A percentile compares a stretch with the other conserved stretches of the same genome.
These are phyloP conservation scores for Eupithecia subfuscata DNA, from an alignment of 2,888 invertebrate genomes.

Conservation along the genomic window DNA sequence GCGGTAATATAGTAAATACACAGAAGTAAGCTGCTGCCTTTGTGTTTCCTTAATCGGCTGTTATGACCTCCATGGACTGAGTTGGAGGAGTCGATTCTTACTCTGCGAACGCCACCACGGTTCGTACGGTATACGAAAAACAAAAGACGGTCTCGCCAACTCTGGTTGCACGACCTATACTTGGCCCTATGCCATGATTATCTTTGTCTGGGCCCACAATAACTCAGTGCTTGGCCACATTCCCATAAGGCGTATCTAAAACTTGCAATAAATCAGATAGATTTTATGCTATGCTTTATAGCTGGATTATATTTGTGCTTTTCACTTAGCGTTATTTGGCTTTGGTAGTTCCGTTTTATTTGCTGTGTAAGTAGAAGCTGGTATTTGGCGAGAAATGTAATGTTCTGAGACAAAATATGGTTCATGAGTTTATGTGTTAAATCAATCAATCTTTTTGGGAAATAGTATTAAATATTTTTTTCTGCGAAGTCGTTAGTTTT, in stretches of 20 bases:
- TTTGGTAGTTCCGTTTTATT: slow-evolving; percentile 12
- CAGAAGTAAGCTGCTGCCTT: not conserved
- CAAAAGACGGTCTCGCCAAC: not conserved
- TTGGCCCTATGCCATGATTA: slow-evolving; percentile 43
- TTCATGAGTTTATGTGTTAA: not conserved
- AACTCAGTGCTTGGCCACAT: slow-evolving; percentile 40
- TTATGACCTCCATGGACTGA: not conserved
- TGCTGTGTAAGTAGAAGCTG: not conserved
- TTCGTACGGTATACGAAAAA: not conserved
- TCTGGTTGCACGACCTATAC: not conserved
- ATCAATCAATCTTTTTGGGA: not conserved
- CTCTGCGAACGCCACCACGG: not conserved
- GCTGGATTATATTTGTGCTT: slow-evolving; percentile 16
- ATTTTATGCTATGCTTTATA: slow-evolving; percentile 21
- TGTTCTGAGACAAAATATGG: not conserved
- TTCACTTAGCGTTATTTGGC: slow-evolving; percentile 30
- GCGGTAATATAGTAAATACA: not conserved
- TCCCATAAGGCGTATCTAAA: slow-evolving; percentile 36
- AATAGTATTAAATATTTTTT: not conserved
- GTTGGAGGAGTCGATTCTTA: not conserved
- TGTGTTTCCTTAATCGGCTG: not conserved
- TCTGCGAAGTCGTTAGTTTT: not conserved
- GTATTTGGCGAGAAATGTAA: not conserved
- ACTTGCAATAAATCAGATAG: slow-evolving; percentile 33
- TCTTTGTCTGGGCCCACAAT: slow-evolving; percentile 36